Evolutionary conservation across 2,113 vertebrate genomes (phyloP).

Genomic region (Chionodraco myersi): DNA sequence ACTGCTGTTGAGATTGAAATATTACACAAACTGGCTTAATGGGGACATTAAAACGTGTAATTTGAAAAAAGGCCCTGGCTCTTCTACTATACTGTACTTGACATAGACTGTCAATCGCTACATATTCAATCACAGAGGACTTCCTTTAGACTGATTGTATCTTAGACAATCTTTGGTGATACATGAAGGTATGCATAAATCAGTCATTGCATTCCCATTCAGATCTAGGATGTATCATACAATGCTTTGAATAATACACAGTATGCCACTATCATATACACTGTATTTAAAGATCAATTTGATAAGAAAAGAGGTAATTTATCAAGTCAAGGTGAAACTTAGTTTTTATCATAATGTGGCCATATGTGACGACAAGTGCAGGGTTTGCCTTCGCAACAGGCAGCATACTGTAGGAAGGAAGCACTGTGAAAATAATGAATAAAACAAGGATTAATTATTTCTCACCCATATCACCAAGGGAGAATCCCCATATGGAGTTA

Average conservation of each 20-base stretch:
- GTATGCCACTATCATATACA: not conserved
- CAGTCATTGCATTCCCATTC: not conserved
- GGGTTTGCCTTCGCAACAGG: conserved; percentile 48
- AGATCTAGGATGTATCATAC: not conserved
- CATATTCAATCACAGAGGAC: conserved; percentile 2
- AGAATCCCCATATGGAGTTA: conserved; percentile 72
- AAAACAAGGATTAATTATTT: conserved; percentile 77
- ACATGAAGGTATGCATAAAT: not conserved
- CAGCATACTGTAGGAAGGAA: conserved; percentile 44
- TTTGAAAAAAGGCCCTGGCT: conserved; percentile 10
- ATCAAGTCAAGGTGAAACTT: conserved; percentile 6
- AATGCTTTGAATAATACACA: not conserved
- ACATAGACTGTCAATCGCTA: not conserved
- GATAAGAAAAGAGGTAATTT: not conserved
- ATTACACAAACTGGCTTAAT: conserved; percentile 25
- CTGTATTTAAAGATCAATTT: not conserved
- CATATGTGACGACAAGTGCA: conserved; percentile 39
- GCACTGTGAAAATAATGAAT: conserved; percentile 69
- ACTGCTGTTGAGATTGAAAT: conserved; percentile 33
- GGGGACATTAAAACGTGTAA: conserved; percentile 5
- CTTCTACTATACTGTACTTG: not conserved
- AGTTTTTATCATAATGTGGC: conserved; percentile 7
- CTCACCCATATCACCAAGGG: conserved; percentile 59
- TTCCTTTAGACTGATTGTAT: not conserved
- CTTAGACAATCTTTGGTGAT: not conserved